These are phyloP conservation scores for Apodemus speciosus DNA, from an alignment of 2,113 vertebrate species.

Conservation along the genomic window DNA sequence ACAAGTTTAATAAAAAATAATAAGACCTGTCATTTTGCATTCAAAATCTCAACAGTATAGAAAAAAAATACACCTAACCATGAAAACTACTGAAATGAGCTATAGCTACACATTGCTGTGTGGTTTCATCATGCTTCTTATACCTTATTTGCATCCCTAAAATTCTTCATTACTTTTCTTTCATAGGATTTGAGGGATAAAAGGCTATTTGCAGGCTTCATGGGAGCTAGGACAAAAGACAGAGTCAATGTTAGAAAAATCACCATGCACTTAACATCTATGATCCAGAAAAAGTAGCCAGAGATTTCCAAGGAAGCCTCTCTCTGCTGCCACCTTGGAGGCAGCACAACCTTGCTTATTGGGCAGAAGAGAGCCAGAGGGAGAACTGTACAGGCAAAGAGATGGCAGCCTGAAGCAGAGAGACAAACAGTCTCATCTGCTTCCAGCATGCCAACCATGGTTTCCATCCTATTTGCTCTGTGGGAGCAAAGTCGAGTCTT, in stretches of 20 bases:
- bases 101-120: not conserved
- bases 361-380: not conserved
- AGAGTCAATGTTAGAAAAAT: not conserved
- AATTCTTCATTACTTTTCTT: not conserved
- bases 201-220: not conserved
- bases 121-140: not conserved
- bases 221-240: not conserved
- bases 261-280: not conserved
- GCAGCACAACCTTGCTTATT: not conserved
- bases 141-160: not conserved
- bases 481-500: not conserved
- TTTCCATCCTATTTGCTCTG: not conserved
- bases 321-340: not conserved
- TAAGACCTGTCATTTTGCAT: slow-evolving; percentile 23
- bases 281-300: not conserved
- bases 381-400: not conserved
- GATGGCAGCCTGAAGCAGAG: not conserved
- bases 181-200: not conserved
- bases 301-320: not conserved
- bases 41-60: not conserved
- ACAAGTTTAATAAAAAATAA: slow-evolving; percentile 1
- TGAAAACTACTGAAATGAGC: not conserved
- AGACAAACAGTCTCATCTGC: not conserved
- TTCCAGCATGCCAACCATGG: no score
- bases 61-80: not conserved